phyloP scores from a whole-genome alignment of 2,797 vertebrate genomes.

The Chrysocyon brachyurus region DNA sequence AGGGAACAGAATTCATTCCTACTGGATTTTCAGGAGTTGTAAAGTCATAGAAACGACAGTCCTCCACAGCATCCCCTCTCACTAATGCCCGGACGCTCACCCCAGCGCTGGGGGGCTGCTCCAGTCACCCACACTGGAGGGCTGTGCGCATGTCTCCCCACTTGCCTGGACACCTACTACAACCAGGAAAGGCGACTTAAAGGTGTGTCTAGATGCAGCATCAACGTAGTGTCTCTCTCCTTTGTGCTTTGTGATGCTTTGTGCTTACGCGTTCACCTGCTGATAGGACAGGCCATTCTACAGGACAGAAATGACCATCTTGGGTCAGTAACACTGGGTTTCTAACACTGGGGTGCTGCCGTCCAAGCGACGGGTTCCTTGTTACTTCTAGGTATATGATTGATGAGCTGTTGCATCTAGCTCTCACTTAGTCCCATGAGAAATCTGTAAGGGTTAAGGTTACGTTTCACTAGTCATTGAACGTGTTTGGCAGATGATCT shows the following conservation, averaged over 20 bases:
- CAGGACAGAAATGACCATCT: conserved; percentile 58
- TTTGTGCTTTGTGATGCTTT: conserved; percentile 88
- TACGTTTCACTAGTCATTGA: conserved; percentile 20
- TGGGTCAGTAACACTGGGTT: conserved; percentile 66
- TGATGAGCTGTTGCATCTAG: conserved; percentile 22
- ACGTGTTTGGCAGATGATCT: conserved; percentile 65
- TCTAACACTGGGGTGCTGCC: conserved; percentile 44
- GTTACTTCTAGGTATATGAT: conserved; percentile 17
- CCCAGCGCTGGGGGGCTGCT: background rate
- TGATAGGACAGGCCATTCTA: conserved; percentile 67
- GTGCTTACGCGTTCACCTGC: conserved; percentile 85
- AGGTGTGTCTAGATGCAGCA: conserved; percentile 48
- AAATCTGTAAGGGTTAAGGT: conserved; percentile 40
- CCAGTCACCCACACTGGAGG: background rate
- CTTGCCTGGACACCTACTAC: conserved; percentile 33
- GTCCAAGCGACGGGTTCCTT: conserved; percentile 47
- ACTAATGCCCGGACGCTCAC: background rate
- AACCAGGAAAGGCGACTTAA: conserved; percentile 75
- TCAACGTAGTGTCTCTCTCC: conserved; percentile 71
- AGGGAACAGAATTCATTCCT: conserved; percentile 46
- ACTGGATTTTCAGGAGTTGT: background rate
- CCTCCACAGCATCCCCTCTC: background rate
- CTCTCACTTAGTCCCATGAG: conserved; percentile 63
- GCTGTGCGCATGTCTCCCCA: background rate
- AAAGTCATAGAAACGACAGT: background rate